phyloP scores from a whole-genome alignment of 2,113 vertebrate species.

The Hiodon tergisus region DNA sequence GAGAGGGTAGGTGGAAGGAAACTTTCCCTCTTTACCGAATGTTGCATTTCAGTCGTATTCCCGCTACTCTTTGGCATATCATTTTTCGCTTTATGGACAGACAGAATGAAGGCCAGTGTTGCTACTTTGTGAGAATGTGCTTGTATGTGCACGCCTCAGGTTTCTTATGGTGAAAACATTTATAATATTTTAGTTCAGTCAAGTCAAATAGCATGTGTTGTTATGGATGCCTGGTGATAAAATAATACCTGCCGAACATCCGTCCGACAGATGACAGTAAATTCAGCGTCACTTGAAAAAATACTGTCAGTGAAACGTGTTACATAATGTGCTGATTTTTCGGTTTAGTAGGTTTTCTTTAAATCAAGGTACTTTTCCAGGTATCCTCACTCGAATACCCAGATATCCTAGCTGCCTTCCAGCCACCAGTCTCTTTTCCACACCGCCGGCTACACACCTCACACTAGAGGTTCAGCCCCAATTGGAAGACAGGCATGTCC shows the following conservation, averaged over 20 bases:
- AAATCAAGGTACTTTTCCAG: neutral
- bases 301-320: neutral
- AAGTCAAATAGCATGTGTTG: neutral
- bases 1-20: neutral
- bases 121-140: neutral
- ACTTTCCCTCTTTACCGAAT: neutral
- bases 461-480: no score
- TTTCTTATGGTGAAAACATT: neutral
- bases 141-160: neutral
- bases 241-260: neutral
- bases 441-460: no score
- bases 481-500: no score
- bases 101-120: neutral
- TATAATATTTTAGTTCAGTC: neutral
- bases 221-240: neutral
- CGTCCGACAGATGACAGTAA: no score
- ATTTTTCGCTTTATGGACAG: no score
- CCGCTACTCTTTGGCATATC: neutral
- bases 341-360: neutral
- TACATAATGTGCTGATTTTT: neutral
- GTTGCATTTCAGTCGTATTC: neutral
- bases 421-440: no score
- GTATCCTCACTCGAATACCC: neutral
- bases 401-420: no score
- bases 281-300: no score